These are phyloP conservation scores for Tetanocera ferruginea DNA, from an alignment of 2,888 invertebrate genomes.

Conservation along the genomic window DNA sequence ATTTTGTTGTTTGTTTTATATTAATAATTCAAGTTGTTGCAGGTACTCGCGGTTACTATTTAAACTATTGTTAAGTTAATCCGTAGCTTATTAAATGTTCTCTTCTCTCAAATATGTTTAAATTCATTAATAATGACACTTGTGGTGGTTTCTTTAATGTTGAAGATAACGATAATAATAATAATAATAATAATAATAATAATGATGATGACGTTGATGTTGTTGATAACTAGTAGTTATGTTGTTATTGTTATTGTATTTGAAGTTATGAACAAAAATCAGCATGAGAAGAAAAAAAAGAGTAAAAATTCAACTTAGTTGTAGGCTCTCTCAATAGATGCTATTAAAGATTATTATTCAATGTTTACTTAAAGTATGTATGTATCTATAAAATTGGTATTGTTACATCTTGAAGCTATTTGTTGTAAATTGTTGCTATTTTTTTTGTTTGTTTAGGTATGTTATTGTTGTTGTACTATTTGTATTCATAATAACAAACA, in stretches of 20 bases:
- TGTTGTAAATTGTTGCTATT: constrained; percentile 33
- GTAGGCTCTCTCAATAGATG: no score
- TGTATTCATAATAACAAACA: constrained; percentile 39
- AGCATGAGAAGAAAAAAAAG: no score
- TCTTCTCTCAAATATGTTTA: constrained; percentile 40
- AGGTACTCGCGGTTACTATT: constrained; percentile 70
- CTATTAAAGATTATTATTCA: no score
- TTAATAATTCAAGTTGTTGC: constrained; percentile 27
- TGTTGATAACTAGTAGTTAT: no score
- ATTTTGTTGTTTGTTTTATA: background rate
- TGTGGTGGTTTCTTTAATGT: constrained; percentile 43
- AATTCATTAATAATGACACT: constrained; percentile 52
- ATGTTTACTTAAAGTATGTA: no score
- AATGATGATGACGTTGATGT: no score
- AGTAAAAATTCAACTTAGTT: no score
- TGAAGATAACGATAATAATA: background rate
- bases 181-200: background rate
- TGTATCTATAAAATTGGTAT: no score
- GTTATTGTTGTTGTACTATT: constrained; percentile 43
- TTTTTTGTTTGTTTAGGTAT: constrained; percentile 31
- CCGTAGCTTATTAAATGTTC: constrained; percentile 54
- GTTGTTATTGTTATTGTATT: no score
- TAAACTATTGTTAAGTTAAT: constrained; percentile 58
- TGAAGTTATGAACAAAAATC: no score
- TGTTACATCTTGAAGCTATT: constrained; percentile 27